phyloP scores from a whole-genome alignment of 92 coral and sea anemone species.

The Epizoanthus rinbou region DNA sequence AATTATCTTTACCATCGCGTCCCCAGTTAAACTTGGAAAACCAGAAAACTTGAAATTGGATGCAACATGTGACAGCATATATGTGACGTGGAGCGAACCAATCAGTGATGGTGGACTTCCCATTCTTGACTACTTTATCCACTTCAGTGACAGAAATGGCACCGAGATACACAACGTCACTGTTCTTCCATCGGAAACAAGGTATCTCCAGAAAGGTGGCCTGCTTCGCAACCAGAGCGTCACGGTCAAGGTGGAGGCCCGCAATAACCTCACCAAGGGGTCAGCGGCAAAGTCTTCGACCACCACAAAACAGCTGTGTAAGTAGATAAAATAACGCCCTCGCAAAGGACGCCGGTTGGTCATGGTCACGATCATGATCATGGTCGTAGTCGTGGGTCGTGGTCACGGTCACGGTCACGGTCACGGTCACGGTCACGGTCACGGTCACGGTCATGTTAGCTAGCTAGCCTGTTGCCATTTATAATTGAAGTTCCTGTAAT shows the following conservation, averaged over 20 bases:
- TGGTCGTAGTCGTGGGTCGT: too few species aligned
- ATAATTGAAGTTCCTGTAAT: too few species aligned
- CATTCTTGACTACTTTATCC: neutral
- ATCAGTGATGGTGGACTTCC: slow-evolving; percentile 1
- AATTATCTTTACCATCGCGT: too few species aligned
- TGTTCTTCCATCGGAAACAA: neutral
- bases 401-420: too few species aligned
- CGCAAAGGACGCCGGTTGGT: too few species aligned
- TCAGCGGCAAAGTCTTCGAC: neutral
- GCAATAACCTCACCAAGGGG: neutral
- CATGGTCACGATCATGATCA: too few species aligned
- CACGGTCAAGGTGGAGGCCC: neutral
- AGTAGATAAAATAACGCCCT: neutral
- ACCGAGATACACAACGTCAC: neutral
- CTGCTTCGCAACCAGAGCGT: neutral
- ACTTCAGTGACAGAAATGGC: neutral
- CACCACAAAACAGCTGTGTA: slow-evolving; percentile 6
- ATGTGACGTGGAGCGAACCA: neutral
- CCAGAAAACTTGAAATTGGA: neutral
- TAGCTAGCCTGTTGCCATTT: too few species aligned
- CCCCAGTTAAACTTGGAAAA: neutral
- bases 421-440: too few species aligned
- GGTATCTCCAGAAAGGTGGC: neutral
- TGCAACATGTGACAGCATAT: slow-evolving; percentile 14
- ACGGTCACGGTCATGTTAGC: too few species aligned